phyloP scores from a whole-genome alignment of 2,797 vertebrate genomes.

The Pseudotriccus pelzelni region DNA sequence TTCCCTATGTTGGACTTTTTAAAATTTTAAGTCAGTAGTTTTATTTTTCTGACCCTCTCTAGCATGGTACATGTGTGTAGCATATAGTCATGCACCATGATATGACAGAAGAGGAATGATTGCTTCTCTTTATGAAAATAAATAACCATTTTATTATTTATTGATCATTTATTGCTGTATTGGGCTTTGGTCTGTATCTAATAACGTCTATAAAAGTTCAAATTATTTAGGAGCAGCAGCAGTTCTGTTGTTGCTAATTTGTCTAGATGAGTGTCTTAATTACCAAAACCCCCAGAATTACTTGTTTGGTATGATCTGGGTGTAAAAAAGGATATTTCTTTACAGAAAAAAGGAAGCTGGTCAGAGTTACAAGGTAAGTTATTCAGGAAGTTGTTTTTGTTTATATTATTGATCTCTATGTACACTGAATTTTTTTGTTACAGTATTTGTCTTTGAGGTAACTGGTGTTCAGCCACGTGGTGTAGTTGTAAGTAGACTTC shows the following conservation, averaged over 20 bases:
- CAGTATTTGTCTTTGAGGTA: neutral
- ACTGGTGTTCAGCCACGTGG: neutral
- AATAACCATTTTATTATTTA: neutral
- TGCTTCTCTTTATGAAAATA: neutral
- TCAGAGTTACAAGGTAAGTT: neutral
- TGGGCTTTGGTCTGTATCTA: neutral
- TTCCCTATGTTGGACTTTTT: fast-evolving
- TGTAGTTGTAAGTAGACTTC: constrained; percentile 12
- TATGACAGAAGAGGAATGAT: neutral
- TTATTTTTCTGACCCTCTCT: neutral
- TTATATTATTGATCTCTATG: neutral
- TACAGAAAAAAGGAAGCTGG: neutral
- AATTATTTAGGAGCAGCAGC: neutral
- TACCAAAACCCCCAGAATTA: neutral
- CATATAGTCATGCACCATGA: neutral
- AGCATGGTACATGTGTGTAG: neutral
- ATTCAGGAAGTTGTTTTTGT: neutral
- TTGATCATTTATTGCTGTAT: neutral
- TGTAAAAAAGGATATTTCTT: neutral
- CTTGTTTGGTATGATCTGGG: neutral
- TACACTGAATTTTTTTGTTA: neutral
- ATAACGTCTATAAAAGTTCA: neutral
- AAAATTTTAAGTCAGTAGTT: neutral
- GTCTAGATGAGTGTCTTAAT: neutral
- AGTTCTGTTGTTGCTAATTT: neutral